Evolutionary conservation across 2,113 vertebrate genomes (phyloP).

Genomic region (Mesoclemmys tuberculata): DNA sequence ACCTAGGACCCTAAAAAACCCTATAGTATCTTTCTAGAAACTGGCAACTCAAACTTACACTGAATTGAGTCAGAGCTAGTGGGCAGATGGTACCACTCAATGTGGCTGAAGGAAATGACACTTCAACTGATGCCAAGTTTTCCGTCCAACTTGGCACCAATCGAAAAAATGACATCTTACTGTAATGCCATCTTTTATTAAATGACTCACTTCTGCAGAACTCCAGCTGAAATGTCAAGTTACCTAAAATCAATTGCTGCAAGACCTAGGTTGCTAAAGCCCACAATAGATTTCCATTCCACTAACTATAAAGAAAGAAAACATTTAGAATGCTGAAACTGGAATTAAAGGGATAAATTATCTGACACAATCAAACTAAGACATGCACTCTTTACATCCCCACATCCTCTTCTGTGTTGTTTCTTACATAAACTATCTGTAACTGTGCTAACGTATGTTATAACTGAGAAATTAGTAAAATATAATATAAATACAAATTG

Average conservation of each 20-base stretch:
- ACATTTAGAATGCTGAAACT: slow-evolving; percentile 12
- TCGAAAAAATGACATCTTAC: background rate
- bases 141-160: background rate
- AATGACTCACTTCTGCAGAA: background rate
- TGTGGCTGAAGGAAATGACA: background rate
- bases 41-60: background rate
- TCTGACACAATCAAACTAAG: background rate
- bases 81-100: rapidly evolving
- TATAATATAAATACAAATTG: background rate
- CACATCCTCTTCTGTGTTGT: background rate
- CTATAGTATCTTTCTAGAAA: background rate
- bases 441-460: background rate
- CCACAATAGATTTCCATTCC: slow-evolving; percentile 12
- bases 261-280: slow-evolving; percentile 12
- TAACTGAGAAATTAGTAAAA: slow-evolving; percentile 5
- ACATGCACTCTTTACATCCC: background rate
- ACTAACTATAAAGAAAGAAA: slow-evolving; percentile 2
- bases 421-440: background rate
- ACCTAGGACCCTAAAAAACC: background rate
- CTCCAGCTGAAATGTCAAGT: slow-evolving; percentile 26
- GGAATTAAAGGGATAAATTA: background rate
- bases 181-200: background rate
- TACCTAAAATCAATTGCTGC: slow-evolving; percentile 23
- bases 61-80: background rate
- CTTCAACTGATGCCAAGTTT: rapidly evolving